Base-by-base conservation (phyloP, 2,888 invertebrate genomes). In the Pogonocherus hispidulus region DNA sequence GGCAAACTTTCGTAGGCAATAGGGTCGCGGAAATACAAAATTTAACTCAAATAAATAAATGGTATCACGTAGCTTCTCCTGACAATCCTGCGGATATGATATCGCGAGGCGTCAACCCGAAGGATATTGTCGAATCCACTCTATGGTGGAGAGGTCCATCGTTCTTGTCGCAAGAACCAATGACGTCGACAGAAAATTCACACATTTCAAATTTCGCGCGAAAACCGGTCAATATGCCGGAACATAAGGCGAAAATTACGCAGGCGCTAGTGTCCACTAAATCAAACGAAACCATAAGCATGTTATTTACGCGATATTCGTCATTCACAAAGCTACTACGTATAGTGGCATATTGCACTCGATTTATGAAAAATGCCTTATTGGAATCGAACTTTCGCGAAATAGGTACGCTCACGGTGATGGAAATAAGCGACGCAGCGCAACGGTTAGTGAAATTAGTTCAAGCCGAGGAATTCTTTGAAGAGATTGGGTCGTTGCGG, bases 31-130 rank as follows among this genome's bases (percentile, higher is more conserved):
- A 35, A 55, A 20, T 55, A 16, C 37, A 55, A 16, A 22, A 52
- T 4, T 23, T 52, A 18, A 52, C 52, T 1, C n/a, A 55, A 19
- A 9, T 41, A 4, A 41, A 55, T 37, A 18, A 23, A 19, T 55
- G 55, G 55, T 3, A 16, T 18, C 55, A 55, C 20, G 37, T 55
- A 5, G 8, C 4, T 1, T 60, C 60, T 5, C 18, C 4, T 19
- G 19, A 49, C 1, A 60, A 60, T n/a, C 60, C 60, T 2, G 60
- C 60, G 1, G 60, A 60, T 47, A 27, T 60, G 5, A 49, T 60
- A 14, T 60, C 60, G 11, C 18, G 37, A 16, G 55, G 20, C 1
- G 20, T 55, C 3, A 8, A 41, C 1, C 55, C 55, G 1, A 18
- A 19, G 2, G 55, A 55, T 19, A 18, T 59, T 5, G 19, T 8